A percentile compares a stretch with the other conserved stretches of the same genome.
phyloP scores from a whole-genome alignment of 2,113 vertebrate genomes.

The Hemichromis elongatus region DNA sequence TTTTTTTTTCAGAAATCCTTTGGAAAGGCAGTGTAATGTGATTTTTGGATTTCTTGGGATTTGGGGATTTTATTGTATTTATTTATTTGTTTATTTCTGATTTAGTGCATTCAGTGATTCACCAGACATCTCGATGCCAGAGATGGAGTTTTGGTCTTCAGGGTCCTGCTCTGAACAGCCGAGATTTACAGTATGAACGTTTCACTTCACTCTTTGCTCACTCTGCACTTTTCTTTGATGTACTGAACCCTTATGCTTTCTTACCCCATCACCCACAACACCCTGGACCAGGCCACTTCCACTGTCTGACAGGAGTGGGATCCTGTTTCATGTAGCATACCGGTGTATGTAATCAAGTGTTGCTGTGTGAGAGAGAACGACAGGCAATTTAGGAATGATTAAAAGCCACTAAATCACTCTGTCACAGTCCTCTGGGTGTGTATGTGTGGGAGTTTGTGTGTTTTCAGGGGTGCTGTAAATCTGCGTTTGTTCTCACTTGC shows the following conservation, averaged over 20 bases:
- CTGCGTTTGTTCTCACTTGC: not conserved
- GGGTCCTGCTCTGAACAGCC: not conserved
- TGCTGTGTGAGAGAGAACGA: conserved; percentile 5
- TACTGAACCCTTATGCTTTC: not conserved
- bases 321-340: conserved; percentile 5
- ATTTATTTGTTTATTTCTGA: not conserved
- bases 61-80: not conserved
- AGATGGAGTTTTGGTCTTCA: conserved; percentile 17
- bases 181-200: not conserved
- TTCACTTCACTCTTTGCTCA: conserved; percentile 1
- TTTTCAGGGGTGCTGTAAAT: not conserved
- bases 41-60: not conserved
- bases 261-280: not conserved
- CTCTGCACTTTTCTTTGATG: not conserved
- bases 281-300: not conserved
- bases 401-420: conserved; percentile 53
- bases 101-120: conserved; percentile 29
- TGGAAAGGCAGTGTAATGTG: conserved; percentile 12
- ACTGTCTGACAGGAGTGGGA: not conserved
- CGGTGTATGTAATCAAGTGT: conserved; percentile 37
- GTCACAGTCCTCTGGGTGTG: not conserved
- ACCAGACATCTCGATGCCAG: not conserved
- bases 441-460: not conserved
- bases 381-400: conserved; percentile 54
- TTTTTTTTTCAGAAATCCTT: conserved; percentile 1